These are phyloP conservation scores for Sphaeramia orbicularis DNA, from an alignment of 2,797 vertebrate species.

Conservation along the genomic window DNA sequence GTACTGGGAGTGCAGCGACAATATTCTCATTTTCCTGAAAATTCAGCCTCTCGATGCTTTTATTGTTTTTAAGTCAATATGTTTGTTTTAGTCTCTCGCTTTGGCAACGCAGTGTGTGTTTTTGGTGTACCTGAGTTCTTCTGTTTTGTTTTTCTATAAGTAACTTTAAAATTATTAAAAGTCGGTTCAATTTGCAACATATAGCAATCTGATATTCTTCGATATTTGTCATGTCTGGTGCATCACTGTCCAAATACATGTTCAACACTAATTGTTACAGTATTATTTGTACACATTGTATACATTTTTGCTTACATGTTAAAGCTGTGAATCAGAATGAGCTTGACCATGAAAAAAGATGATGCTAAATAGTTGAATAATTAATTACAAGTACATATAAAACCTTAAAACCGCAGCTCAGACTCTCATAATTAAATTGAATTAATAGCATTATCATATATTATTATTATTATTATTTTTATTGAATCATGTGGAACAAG, in stretches of 20 bases:
- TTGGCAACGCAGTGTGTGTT: conserved; percentile 9
- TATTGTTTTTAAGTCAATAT: conserved; percentile 48
- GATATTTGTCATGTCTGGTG: background rate
- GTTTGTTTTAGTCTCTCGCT: conserved; percentile 35
- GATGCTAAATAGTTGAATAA: background rate
- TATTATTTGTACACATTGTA: too few relatives aligned
- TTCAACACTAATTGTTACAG: background rate
- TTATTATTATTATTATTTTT: too few relatives aligned
- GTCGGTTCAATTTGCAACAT: too few relatives aligned
- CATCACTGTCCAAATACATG: background rate
- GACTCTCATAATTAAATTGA: background rate
- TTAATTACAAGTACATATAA: background rate
- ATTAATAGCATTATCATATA: background rate
- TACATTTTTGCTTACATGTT: background rate
- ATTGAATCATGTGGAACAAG: background rate
- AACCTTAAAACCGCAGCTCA: background rate
- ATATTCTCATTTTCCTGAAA: conserved; percentile 41
- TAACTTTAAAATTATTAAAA: background rate
- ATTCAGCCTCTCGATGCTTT: conserved; percentile 45
- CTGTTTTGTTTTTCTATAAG: background rate
- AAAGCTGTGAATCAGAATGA: conserved; percentile 1
- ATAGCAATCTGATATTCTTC: background rate
- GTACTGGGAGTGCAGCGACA: conserved; percentile 55
- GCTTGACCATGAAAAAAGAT: background rate
- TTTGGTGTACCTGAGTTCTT: background rate